Percentiles rank a stretch among this genome's conserved stretches.
Conservation (phyloP, 2,888 invertebrate genomes). For the Chydorus sphaericus region DNA sequence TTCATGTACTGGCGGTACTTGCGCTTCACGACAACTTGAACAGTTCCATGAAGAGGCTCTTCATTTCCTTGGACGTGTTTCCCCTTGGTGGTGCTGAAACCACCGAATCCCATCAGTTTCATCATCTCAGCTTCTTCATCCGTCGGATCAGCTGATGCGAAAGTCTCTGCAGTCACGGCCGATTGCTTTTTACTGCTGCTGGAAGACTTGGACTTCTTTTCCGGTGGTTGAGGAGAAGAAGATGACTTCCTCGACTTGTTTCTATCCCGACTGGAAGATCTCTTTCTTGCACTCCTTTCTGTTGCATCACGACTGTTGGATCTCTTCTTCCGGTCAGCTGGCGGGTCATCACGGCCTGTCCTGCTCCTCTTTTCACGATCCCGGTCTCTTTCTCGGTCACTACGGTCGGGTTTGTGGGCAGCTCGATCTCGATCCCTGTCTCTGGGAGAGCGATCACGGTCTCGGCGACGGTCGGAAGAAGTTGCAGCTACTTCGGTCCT, state of each 20-base stretch:
- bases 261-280: conserved; percentile 15
- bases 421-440: conserved; percentile 31
- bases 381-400: conserved; percentile 28
- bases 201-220: background rate
- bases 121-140: conserved; percentile 89
- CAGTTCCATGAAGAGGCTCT: conserved; percentile 49
- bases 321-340: conserved; percentile 6
- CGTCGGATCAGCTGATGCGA: conserved; percentile 78
- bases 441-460: conserved; percentile 25
- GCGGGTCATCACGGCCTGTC: conserved; percentile 9
- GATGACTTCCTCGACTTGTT: conserved; percentile 13
- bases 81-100: conserved; percentile 90
- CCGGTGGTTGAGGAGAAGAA: background rate
- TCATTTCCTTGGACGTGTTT: conserved; percentile 91
- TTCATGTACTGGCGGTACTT: conserved; percentile 99
- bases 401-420: conserved; percentile 34
- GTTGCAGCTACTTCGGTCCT: background rate
- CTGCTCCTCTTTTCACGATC: background rate
- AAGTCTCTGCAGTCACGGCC: conserved; percentile 53
- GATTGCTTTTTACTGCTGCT: conserved; percentile 4
- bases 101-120: conserved; percentile 94
- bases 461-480: background rate
- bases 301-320: conserved; percentile 17
- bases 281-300: conserved; percentile 15
- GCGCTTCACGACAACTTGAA: conserved; percentile 87